Evolutionary conservation across 1,140 invertebrate genomes (phyloP).

Genomic region (Ephestia elutella): DNA sequence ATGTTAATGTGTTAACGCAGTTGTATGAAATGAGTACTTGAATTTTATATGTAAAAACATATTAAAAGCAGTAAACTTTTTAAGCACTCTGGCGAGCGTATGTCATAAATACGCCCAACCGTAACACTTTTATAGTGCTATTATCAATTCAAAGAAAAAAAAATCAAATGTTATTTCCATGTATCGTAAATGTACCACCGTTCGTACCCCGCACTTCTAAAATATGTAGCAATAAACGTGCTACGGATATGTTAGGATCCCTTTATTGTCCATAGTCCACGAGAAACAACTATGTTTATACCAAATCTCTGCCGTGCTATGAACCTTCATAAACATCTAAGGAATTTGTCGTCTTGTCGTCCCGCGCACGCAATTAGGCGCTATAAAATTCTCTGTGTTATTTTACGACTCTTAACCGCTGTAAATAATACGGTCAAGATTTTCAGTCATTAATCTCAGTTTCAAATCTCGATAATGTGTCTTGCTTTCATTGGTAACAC

Average conservation of each 20-base stretch:
- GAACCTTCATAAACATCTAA: slow-evolving; percentile 42
- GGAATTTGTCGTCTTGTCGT: slow-evolving; percentile 20
- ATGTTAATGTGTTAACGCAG: too few species aligned
- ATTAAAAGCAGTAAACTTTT: not conserved
- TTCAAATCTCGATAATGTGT: slow-evolving; percentile 17
- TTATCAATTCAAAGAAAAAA: slow-evolving; percentile 20
- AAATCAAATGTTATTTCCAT: slow-evolving; percentile 27
- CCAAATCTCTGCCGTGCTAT: slow-evolving; percentile 38
- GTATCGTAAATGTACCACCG: slow-evolving; percentile 38
- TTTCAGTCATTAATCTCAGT: slow-evolving; percentile 2
- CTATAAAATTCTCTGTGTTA: slow-evolving; percentile 20
- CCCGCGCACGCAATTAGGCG: slow-evolving; percentile 23
- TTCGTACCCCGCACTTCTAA: slow-evolving; percentile 40
- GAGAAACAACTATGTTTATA: slow-evolving; percentile 43
- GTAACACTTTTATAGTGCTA: slow-evolving; percentile 18
- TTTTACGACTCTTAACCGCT: slow-evolving; percentile 12
- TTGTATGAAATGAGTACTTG: not conserved
- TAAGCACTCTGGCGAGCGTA: not conserved
- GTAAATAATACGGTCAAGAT: not conserved
- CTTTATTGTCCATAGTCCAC: slow-evolving; percentile 56
- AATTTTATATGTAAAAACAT: not conserved
- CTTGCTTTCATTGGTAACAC: slow-evolving; percentile 33
- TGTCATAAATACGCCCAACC: too few species aligned
- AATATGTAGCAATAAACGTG: slow-evolving; percentile 64
- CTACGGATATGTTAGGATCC: slow-evolving; percentile 49